Evolutionary conservation across 2,113 vertebrate species (phyloP), one percentile per base, ranked within the genome.

Genomic region (Phaethornis superciliosus): DNA sequence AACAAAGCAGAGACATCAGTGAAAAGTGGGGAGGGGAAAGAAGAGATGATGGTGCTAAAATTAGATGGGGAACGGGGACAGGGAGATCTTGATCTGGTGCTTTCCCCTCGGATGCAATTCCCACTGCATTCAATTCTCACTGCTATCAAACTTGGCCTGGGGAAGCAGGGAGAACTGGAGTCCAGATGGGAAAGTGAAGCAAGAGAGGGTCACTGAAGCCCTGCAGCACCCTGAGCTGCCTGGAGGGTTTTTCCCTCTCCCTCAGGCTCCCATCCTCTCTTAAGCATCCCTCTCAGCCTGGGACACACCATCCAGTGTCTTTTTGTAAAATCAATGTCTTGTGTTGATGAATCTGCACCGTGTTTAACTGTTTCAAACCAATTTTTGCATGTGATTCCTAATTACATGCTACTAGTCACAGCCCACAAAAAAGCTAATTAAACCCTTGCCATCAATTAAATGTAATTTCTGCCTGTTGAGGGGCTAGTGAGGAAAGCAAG

Each of bases 381-480:
- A 93, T 95, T 94, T 96, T 88, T 91, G 51, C 81, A 85, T 86
- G 86, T 87, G 89, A 88, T 76, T 76, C 40, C 85, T 93, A 72
- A 93, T 89, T 91, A 76, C 40, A 46, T 82, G 85, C 78, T 85
- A 35, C 81, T 51, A 28, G 74, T 89, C 81, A 63, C 79, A 74
- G 80, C 15, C 37, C 42, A 76, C 30, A 49, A 72, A 62, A 62
- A 89, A 64, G 58, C 59, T 95, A 91, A 95, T 76, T 84, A 94
- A 93, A 87, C 58, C 81, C 44, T 79, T 87, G 81, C 65, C 58
- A 64, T 69, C 75, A 82, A 89, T 96, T 95, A 91, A 76, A 68
- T n/a, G 15, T 56, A 46, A 88, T 87, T 89, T 87, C 88, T 74
- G 51, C 0, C 0, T 32, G 46, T 54, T 59, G 63, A 62, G 17